Percentiles rank a stretch among this genome's conserved stretches.
phyloP scores from a whole-genome alignment of 2,888 invertebrate genomes.

The Physocephala rufipes region DNA sequence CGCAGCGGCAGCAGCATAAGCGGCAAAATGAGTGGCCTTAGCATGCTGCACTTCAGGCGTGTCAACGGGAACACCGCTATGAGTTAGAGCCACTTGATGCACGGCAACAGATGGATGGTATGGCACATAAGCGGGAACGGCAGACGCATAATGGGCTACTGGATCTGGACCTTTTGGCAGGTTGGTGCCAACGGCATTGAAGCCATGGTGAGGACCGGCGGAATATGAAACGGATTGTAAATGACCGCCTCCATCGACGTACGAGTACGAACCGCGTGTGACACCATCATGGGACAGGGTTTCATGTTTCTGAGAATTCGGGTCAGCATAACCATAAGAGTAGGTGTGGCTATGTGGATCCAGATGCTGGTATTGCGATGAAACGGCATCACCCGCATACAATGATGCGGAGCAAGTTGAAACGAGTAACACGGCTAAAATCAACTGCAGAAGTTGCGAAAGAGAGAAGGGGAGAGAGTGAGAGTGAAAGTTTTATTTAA shows the following conservation, averaged over 20 bases:
- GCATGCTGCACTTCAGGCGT: conserved; percentile 68
- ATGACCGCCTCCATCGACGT: conserved; percentile 74
- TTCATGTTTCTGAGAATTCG: conserved; percentile 73
- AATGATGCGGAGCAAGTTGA: conserved; percentile 62
- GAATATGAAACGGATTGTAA: conserved; percentile 74
- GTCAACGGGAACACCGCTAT: conserved; percentile 64
- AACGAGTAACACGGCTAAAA: conserved; percentile 61
- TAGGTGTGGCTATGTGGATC: conserved; percentile 71
- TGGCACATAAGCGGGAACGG: conserved; percentile 60
- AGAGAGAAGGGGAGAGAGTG: no score
- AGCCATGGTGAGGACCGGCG: conserved; percentile 72
- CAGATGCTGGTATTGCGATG: conserved; percentile 70
- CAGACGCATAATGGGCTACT: conserved; percentile 53
- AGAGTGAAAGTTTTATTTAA: no score
- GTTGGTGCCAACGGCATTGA: conserved; percentile 74
- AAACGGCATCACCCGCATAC: conserved; percentile 64
- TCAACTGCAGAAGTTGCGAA: no score
- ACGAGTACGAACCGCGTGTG: conserved; percentile 74
- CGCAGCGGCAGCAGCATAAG: conserved; percentile 66
- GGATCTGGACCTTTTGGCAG: conserved; percentile 70
- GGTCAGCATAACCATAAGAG: conserved; percentile 73
- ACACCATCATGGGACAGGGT: conserved; percentile 71
- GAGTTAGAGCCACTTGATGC: conserved; percentile 57
- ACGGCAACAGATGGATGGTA: conserved; percentile 52
- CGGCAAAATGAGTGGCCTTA: conserved; percentile 68